Evolutionary conservation across 2,797 vertebrate species (phyloP).

Genomic region (Balearica regulorum): DNA sequence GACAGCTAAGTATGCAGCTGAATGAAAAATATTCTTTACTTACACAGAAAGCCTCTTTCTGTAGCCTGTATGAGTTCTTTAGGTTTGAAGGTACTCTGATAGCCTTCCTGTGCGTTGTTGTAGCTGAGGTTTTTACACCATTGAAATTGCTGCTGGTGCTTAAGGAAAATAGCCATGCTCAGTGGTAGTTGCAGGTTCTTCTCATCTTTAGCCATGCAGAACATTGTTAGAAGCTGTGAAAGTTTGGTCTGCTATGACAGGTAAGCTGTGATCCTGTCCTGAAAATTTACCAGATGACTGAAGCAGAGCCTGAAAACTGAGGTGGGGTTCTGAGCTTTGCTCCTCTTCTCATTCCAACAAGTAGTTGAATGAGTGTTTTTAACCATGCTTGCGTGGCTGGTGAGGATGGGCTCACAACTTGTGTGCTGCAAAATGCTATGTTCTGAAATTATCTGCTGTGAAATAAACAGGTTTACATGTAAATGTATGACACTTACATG

Average conservation of each 20-base stretch:
- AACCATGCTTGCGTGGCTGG: fast-evolving
- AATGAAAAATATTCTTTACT: background rate
- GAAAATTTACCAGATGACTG: background rate
- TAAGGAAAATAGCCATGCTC: background rate
- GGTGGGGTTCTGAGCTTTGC: background rate
- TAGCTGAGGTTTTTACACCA: background rate
- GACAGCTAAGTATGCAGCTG: background rate
- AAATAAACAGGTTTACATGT: background rate
- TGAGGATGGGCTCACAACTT: background rate
- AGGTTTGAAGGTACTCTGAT: background rate
- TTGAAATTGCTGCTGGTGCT: background rate
- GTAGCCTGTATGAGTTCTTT: background rate
- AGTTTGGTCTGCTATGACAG: background rate
- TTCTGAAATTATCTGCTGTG: background rate
- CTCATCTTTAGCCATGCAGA: background rate
- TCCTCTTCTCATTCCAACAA: background rate
- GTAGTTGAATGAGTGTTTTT: background rate
- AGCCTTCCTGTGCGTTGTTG: background rate
- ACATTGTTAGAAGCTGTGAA: background rate
- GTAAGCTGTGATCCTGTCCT: background rate
- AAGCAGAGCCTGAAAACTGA: background rate
- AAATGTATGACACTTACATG: background rate
- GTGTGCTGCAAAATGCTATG: background rate
- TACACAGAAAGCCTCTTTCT: background rate
- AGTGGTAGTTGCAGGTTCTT: background rate